phyloP scores from a whole-genome alignment of 2,797 vertebrate species.

The Tapirus indicus region DNA sequence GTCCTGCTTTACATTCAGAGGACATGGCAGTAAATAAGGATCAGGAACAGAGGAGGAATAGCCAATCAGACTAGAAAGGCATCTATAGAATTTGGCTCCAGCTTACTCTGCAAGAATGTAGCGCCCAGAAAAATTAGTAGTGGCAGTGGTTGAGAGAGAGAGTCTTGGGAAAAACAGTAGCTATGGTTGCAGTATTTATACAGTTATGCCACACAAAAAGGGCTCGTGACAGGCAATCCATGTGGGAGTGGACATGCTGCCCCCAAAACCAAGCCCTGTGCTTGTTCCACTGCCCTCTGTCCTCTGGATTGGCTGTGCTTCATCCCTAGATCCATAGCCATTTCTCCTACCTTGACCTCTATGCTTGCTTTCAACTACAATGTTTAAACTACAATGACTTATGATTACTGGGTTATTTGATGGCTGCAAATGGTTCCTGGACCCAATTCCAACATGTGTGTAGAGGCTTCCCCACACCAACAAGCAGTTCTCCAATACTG shows the following conservation, averaged over 20 bases:
- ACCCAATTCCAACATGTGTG: no score
- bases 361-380: neutral
- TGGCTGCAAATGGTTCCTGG: no score
- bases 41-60: neutral
- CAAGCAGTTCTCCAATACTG: no score
- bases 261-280: fast-evolving
- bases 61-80: neutral
- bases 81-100: neutral
- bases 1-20: neutral
- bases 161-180: neutral
- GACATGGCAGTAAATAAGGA: neutral
- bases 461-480: no score
- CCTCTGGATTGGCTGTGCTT: neutral
- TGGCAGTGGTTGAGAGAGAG: neutral
- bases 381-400: neutral
- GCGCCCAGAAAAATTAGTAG: neutral
- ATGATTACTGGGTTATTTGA: neutral
- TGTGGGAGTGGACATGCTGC: neutral
- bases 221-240: neutral
- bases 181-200: neutral
- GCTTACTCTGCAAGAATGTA: neutral
- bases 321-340: neutral
- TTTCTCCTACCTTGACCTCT: neutral
- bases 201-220: neutral
- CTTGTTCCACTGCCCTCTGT: neutral